Evolutionary conservation across 2,888 invertebrate genomes (phyloP).

Genomic region (Lydus trimaculatus): DNA sequence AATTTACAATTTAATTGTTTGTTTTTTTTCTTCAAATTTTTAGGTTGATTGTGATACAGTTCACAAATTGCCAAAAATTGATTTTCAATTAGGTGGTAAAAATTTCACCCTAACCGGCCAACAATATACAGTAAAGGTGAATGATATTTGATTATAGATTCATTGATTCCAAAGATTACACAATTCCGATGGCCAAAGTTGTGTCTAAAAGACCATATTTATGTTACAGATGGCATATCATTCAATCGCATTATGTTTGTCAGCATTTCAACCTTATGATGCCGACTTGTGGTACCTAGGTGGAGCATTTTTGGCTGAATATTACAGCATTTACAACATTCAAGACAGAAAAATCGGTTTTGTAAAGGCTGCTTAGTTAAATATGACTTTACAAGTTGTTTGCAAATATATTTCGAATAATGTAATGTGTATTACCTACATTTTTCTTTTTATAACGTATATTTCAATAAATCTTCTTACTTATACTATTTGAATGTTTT

Average conservation of each 20-base stretch:
- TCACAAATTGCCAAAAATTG: slow-evolving; percentile 66
- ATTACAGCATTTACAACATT: slow-evolving; percentile 62
- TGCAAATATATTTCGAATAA: neutral
- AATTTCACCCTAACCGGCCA: slow-evolving; percentile 67
- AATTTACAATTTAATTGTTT: too few species aligned
- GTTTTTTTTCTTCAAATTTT: slow-evolving; percentile 30
- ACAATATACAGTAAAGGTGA: slow-evolving; percentile 67
- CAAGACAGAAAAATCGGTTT: slow-evolving; percentile 57
- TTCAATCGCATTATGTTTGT: slow-evolving; percentile 58
- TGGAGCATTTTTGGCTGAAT: slow-evolving; percentile 62
- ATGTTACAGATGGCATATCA: slow-evolving; percentile 56
- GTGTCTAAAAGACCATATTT: too few species aligned
- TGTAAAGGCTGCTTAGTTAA: slow-evolving; percentile 55
- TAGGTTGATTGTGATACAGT: slow-evolving; percentile 69
- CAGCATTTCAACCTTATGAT: slow-evolving; percentile 55
- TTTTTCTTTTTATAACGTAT: neutral
- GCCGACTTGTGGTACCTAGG: slow-evolving; percentile 59
- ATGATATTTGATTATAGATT: neutral
- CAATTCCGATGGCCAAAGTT: too few species aligned
- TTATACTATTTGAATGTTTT: neutral
- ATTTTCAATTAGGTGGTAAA: slow-evolving; percentile 66
- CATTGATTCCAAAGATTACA: too few species aligned
- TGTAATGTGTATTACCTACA: neutral
- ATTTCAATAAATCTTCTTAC: neutral
- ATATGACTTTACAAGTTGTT: neutral